Conservation (phyloP, 1,140 invertebrate species). For the Micrasema minimum region DNA sequence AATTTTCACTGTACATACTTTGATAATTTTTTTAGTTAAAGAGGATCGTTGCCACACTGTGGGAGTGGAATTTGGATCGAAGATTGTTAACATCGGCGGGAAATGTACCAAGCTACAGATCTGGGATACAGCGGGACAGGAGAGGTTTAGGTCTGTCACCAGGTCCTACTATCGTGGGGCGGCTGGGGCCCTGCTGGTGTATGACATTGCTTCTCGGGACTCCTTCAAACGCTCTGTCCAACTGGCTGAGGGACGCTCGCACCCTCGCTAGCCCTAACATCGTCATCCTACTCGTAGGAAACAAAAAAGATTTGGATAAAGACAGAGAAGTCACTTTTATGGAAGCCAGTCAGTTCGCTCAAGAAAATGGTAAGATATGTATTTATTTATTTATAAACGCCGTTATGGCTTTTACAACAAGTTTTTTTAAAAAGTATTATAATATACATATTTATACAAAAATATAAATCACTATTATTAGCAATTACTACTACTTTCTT, state of each 20-base stretch:
- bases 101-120: slow-evolving; percentile 88
- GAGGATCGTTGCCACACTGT: slow-evolving; percentile 85
- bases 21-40: slow-evolving; percentile 70
- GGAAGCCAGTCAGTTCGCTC: slow-evolving; percentile 84
- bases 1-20: too few species aligned
- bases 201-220: slow-evolving; percentile 84
- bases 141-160: slow-evolving; percentile 77
- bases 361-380: slow-evolving; percentile 80
- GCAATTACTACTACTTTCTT: too few species aligned
- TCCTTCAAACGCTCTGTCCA: slow-evolving; percentile 83
- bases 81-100: slow-evolving; percentile 85
- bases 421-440: too few species aligned
- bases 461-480: too few species aligned
- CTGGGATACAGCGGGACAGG: slow-evolving; percentile 77
- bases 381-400: slow-evolving; percentile 17
- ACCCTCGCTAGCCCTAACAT: slow-evolving; percentile 89
- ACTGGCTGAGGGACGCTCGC: slow-evolving; percentile 87
- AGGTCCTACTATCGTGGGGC: slow-evolving; percentile 85
- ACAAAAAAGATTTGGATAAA: slow-evolving; percentile 85
- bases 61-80: slow-evolving; percentile 88
- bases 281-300: slow-evolving; percentile 83
- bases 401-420: too few species aligned
- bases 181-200: slow-evolving; percentile 82
- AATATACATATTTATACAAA: too few species aligned
- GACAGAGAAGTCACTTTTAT: slow-evolving; percentile 83